Conservation (phyloP, 2,113 vertebrate genomes). For the Colossoma macropomum region DNA sequence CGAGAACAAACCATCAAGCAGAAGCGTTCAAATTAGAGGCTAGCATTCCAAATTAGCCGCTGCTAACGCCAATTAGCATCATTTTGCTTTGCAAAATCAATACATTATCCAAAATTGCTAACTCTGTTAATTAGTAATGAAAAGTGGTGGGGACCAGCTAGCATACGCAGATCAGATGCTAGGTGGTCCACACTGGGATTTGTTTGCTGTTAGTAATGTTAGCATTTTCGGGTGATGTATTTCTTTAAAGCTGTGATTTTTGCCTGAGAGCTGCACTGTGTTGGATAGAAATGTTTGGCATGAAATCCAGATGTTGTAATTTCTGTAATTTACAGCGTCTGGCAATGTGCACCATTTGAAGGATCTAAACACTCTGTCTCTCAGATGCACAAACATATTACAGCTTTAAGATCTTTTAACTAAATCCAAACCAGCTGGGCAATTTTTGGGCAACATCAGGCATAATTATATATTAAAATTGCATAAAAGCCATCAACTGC, state of each 20-base stretch:
- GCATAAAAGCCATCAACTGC: background rate
- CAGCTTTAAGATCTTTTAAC: conserved; percentile 67
- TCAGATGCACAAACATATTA: conserved; percentile 60
- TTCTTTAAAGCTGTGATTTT: conserved; percentile 27
- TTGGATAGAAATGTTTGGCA: background rate
- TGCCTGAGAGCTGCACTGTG: conserved; percentile 9
- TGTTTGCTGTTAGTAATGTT: background rate
- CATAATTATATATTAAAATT: background rate
- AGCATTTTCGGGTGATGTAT: conserved; percentile 21
- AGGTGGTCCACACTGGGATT: background rate
- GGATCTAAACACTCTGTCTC: background rate
- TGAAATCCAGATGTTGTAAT: background rate
- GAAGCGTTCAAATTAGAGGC: conserved; percentile 13
- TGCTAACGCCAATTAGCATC: background rate
- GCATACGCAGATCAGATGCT: background rate
- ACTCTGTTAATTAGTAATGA: background rate
- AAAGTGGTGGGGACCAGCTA: background rate
- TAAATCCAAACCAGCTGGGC: conserved; percentile 46
- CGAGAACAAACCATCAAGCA: background rate
- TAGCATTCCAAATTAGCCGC: conserved; percentile 14
- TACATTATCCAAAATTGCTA: background rate
- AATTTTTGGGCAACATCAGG: background rate
- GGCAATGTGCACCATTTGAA: background rate
- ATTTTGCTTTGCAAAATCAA: conserved; percentile 19
- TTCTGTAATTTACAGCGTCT: background rate